phyloP scores from a whole-genome alignment of 2,888 invertebrate species.

The Nycteola revayana region DNA sequence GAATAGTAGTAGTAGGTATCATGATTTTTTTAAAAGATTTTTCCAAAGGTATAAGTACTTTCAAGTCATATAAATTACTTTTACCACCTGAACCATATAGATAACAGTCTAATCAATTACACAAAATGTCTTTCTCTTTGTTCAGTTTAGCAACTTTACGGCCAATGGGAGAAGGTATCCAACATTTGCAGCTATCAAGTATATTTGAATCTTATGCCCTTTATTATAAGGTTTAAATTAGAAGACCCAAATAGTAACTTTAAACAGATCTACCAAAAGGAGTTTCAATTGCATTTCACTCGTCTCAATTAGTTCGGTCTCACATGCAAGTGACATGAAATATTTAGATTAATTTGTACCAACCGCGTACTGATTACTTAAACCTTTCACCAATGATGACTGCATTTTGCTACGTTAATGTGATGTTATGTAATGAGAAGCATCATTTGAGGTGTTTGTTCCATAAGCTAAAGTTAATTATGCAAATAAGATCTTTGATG shows the following conservation, averaged over 20 bases:
- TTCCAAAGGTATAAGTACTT: neutral
- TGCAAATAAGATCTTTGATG: no score
- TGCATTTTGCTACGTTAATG: neutral
- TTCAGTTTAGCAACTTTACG: constrained; percentile 4
- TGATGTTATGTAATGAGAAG: neutral
- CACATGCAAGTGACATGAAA: neutral
- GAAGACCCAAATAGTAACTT: no score
- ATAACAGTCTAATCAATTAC: constrained; percentile 14
- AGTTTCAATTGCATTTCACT: no score
- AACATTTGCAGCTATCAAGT: no score
- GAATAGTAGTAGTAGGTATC: neutral
- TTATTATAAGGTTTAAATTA: no score
- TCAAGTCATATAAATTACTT: no score
- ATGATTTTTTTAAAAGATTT: neutral
- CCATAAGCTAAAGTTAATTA: no score
- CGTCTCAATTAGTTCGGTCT: neutral
- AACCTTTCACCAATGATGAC: neutral
- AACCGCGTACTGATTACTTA: neutral
- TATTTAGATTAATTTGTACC: constrained; percentile 7
- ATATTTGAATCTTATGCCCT: no score
- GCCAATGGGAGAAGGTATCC: no score
- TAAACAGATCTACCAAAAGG: no score
- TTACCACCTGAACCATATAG: no score
- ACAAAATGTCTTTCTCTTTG: constrained; percentile 4
- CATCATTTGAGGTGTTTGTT: neutral